Conservation (phyloP, 2,113 vertebrate genomes). For the Candoia aspera region DNA sequence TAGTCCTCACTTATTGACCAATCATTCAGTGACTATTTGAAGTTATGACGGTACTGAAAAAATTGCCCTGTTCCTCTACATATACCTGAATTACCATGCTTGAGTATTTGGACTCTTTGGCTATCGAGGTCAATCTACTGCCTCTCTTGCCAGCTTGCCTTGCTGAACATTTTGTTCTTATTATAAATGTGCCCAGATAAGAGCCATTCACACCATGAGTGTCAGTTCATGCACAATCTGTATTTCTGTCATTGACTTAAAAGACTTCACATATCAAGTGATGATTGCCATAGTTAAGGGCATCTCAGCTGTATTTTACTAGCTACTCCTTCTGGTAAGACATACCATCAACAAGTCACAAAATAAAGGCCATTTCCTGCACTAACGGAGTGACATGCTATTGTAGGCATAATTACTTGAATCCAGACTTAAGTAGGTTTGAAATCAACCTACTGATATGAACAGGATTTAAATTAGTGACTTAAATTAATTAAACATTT, state of each 20-base stretch:
- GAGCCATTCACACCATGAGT: background rate
- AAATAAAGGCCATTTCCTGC: background rate
- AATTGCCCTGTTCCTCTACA: background rate
- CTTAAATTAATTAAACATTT: background rate
- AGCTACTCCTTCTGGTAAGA: background rate
- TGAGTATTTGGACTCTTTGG: background rate
- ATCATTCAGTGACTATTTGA: too few relatives aligned
- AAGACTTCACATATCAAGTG: background rate
- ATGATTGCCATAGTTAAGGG: background rate
- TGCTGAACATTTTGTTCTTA: background rate
- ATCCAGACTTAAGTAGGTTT: background rate
- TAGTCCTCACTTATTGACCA: too few relatives aligned
- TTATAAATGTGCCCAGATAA: background rate
- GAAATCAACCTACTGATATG: background rate
- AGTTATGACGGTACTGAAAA: too few relatives aligned
- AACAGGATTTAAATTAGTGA: background rate
- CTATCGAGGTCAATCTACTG: background rate
- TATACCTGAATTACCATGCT: background rate
- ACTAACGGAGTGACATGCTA: background rate
- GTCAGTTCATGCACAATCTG: background rate
- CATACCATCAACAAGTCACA: background rate
- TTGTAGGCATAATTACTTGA: background rate
- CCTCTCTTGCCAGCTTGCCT: background rate
- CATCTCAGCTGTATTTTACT: background rate
- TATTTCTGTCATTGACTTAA: background rate